Evolutionary conservation across 2,888 invertebrate genomes (phyloP).

Genomic region (Meandrusa payeni): DNA sequence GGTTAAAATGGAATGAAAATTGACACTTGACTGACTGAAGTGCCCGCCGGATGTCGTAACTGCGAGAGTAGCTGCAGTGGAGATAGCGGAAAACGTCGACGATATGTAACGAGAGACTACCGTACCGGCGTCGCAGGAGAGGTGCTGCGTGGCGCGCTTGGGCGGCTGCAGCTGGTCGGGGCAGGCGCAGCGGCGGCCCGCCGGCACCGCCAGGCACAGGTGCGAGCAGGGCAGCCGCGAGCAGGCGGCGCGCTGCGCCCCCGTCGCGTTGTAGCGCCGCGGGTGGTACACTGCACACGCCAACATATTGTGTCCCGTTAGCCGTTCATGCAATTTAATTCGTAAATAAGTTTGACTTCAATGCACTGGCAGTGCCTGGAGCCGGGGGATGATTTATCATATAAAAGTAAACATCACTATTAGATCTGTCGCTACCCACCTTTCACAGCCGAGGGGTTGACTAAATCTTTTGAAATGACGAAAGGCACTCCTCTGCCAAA

Average conservation of each 20-base stretch:
- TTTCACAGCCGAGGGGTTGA: conserved; percentile 93
- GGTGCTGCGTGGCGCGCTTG: conserved; percentile 82
- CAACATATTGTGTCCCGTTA: too few species aligned
- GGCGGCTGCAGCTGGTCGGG: conserved; percentile 85
- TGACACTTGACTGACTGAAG: too few species aligned
- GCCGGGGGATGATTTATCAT: too few species aligned
- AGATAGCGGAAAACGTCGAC: too few species aligned
- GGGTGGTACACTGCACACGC: conserved; percentile 86
- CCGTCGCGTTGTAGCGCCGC: conserved; percentile 89
- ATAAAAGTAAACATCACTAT: too few species aligned
- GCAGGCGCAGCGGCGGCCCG: conserved; percentile 93
- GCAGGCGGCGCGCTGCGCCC: conserved; percentile 82
- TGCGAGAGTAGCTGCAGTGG: too few species aligned
- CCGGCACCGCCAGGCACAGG: conserved; percentile 94
- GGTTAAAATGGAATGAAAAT: too few species aligned
- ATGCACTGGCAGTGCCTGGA: too few species aligned
- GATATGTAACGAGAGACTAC: background rate
- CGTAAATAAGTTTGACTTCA: too few species aligned
- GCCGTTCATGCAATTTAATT: too few species aligned
- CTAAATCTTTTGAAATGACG: conserved; percentile 89
- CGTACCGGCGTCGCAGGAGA: conserved; percentile 89
- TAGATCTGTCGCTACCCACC: conserved; percentile 68
- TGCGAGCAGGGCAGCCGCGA: conserved; percentile 90
- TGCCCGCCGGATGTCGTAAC: too few species aligned
- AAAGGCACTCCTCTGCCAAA: conserved; percentile 97